Evolutionary conservation across 2,888 invertebrate genomes (phyloP).

Genomic region (Noctua comes): DNA sequence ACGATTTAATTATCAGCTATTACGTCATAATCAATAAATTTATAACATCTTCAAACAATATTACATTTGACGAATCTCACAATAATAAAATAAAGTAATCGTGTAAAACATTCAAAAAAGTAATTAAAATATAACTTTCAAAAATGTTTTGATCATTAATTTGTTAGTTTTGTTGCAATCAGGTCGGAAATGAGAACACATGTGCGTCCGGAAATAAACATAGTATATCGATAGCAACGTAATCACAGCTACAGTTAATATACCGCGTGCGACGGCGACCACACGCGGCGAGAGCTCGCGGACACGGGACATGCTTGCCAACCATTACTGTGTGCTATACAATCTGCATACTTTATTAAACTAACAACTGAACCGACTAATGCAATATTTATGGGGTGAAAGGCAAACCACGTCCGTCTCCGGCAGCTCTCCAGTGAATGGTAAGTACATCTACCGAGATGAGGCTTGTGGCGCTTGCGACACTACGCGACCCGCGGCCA

Average conservation of each 20-base stretch:
- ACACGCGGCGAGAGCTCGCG: slow-evolving; percentile 15
- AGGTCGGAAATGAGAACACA: slow-evolving; percentile 68
- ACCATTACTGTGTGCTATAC: not conserved
- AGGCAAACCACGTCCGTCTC: slow-evolving; percentile 5
- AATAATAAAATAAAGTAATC: slow-evolving; percentile 68
- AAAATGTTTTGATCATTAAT: slow-evolving; percentile 68
- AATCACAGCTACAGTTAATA: slow-evolving; percentile 65
- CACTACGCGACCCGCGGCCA: slow-evolving; percentile 29
- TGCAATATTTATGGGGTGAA: not conserved
- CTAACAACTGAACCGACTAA: not conserved
- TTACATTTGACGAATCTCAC: slow-evolving; percentile 45
- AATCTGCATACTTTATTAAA: not conserved
- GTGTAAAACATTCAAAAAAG: slow-evolving; percentile 75
- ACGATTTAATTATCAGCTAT: slow-evolving; percentile 77
- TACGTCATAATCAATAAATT: slow-evolving; percentile 66
- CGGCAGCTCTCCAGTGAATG: slow-evolving; percentile 26
- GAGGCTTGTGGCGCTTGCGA: slow-evolving; percentile 57
- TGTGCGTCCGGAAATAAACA: slow-evolving; percentile 53
- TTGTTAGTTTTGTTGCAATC: slow-evolving; percentile 63
- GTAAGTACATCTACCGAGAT: slow-evolving; percentile 61
- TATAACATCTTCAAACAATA: slow-evolving; percentile 63
- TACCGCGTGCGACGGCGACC: slow-evolving; percentile 26
- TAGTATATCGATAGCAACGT: slow-evolving; percentile 58
- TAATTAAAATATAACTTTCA: slow-evolving; percentile 71
- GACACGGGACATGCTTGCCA: not conserved